These are phyloP conservation scores for Periophthalmus modestus DNA, from an alignment of 2,113 vertebrate species.

Conservation along the genomic window DNA sequence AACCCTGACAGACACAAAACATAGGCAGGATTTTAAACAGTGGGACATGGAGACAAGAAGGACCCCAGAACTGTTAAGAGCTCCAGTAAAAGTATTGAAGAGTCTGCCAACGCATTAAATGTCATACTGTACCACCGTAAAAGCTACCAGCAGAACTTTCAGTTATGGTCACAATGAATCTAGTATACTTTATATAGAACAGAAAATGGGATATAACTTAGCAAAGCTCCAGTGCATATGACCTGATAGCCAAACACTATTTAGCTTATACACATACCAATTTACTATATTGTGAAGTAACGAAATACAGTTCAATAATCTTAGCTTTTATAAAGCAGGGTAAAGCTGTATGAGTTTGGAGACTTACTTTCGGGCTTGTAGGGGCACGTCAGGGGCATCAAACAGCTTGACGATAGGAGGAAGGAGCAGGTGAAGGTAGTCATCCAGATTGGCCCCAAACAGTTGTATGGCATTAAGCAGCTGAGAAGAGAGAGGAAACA, in stretches of 20 bases:
- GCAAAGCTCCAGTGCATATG: not conserved
- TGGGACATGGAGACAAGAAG: slow-evolving; percentile 4
- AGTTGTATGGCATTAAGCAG: slow-evolving; percentile 94
- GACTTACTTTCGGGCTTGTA: slow-evolving; percentile 90
- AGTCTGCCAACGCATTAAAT: slow-evolving; percentile 10
- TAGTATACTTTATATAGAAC: not conserved
- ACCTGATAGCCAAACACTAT: not conserved
- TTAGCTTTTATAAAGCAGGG: not conserved
- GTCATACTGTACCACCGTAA: not conserved
- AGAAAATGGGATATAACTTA: not conserved
- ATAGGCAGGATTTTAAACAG: slow-evolving; percentile 30
- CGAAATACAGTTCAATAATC: not conserved
- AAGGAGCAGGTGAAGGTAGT: slow-evolving; percentile 94
- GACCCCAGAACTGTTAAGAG: slow-evolving; percentile 6
- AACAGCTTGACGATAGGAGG: slow-evolving; percentile 97
- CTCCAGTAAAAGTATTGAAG: slow-evolving; percentile 17
- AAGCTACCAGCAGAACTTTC: not conserved
- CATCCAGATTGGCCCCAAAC: slow-evolving; percentile 96
- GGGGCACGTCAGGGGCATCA: slow-evolving; percentile 90
- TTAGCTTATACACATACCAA: not conserved
- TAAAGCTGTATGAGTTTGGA: not conserved
- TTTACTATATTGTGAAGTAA: not conserved
- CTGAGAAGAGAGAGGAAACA: slow-evolving; percentile 72
- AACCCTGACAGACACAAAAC: slow-evolving; percentile 76
- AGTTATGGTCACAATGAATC: not conserved